These are phyloP conservation scores for Cyrtodaria siliqua DNA, from an alignment of 2,888 invertebrate genomes.

Conservation along the genomic window DNA sequence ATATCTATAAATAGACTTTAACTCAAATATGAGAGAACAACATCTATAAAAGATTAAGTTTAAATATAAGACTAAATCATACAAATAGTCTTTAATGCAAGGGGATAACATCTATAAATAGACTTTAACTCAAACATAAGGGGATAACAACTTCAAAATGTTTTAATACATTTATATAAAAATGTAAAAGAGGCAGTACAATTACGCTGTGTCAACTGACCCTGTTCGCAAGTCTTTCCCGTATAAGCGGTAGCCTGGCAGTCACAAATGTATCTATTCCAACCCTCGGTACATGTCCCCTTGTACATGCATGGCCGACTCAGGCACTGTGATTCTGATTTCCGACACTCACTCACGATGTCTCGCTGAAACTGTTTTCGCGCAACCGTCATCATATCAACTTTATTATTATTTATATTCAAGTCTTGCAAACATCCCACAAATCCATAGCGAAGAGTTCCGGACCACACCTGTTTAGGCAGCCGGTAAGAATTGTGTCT, in stretches of 20 bases:
- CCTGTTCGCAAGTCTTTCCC: conserved; percentile 96
- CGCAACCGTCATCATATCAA: conserved; percentile 95
- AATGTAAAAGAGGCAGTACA: no score
- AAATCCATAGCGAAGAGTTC: conserved; percentile 94
- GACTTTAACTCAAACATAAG: no score
- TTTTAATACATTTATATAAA: no score
- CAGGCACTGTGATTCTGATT: conserved; percentile 86
- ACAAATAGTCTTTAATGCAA: no score
- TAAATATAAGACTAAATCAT: no score
- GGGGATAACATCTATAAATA: no score
- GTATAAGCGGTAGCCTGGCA: conserved; percentile 95
- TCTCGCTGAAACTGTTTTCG: conserved; percentile 96
- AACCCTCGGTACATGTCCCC: conserved; percentile 95
- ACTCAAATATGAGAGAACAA: no score
- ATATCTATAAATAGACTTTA: no score
- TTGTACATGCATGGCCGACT: conserved; percentile 96
- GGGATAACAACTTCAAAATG: no score
- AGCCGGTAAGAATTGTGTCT: conserved; percentile 90
- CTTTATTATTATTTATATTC: conserved; percentile 94
- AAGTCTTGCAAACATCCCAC: conserved; percentile 97
- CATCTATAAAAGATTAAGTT: no score
- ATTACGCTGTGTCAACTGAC: conserved; percentile 87
- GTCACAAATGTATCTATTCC: conserved; percentile 98
- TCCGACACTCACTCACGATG: conserved; percentile 95
- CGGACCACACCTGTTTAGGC: conserved; percentile 96